phyloP scores from a whole-genome alignment of 2,797 vertebrate species.

The Tapirus indicus region DNA sequence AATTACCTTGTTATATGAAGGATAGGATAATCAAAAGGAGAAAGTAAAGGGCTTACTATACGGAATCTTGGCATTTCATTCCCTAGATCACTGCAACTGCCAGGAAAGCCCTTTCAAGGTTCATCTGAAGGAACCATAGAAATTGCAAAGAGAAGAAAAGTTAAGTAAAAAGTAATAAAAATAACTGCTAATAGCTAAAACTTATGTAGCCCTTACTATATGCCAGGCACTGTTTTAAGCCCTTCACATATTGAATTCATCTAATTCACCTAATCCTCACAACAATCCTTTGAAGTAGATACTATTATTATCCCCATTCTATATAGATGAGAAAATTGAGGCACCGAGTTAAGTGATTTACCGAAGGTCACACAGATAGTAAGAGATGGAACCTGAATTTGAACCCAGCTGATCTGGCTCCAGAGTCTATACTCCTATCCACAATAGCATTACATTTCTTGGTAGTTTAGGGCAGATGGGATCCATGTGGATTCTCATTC shows the following conservation, averaged over 20 bases:
- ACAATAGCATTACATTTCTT: background rate
- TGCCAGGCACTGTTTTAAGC: background rate
- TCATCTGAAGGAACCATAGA: background rate
- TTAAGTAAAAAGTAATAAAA: constrained; percentile 44
- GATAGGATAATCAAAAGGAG: background rate
- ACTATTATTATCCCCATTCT: background rate
- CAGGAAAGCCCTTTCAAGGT: background rate
- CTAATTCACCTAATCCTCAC: constrained; percentile 19
- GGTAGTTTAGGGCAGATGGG: background rate
- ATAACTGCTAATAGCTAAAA: constrained; percentile 20
- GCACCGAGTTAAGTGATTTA: background rate
- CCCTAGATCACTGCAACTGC: background rate
- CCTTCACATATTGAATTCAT: background rate
- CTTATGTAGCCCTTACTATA: background rate
- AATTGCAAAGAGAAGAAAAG: constrained; percentile 25
- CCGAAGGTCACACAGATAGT: background rate
- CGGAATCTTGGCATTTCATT: constrained; percentile 30
- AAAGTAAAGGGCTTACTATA: background rate
- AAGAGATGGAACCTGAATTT: background rate
- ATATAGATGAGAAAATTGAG: constrained; percentile 12
- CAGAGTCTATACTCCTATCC: background rate
- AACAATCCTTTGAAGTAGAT: background rate
- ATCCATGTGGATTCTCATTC: background rate
- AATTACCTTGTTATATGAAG: background rate
- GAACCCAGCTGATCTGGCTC: background rate